phyloP scores from a whole-genome alignment of 2,797 vertebrate genomes.

The Orientallactaga sibirica region DNA sequence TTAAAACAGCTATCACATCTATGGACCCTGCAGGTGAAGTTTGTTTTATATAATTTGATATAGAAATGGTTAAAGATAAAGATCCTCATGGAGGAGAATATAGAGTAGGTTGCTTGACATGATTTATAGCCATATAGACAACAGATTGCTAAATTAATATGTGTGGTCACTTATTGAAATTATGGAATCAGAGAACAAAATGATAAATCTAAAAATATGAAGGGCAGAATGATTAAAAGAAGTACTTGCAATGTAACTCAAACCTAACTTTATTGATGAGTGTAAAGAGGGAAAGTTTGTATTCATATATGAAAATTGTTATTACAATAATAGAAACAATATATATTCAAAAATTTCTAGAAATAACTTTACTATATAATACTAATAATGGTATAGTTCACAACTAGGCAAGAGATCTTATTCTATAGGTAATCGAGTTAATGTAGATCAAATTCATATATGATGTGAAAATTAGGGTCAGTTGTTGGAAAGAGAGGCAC shows the following conservation, averaged over 20 bases:
- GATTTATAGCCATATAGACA: neutral
- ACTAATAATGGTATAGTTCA: neutral
- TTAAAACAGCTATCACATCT: neutral
- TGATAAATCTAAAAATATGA: neutral
- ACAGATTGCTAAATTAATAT: neutral
- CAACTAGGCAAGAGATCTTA: neutral
- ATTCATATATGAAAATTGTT: slow-evolving; percentile 10
- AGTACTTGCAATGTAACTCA: neutral
- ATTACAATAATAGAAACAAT: neutral
- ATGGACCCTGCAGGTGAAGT: neutral
- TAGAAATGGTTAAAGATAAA: neutral
- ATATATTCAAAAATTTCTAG: neutral
- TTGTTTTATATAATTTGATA: neutral
- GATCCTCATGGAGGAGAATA: neutral
- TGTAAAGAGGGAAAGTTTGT: neutral
- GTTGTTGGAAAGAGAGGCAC: neutral
- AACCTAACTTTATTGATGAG: neutral
- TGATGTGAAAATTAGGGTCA: neutral
- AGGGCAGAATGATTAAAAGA: neutral
- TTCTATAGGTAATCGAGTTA: neutral
- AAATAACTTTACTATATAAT: neutral
- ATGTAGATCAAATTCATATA: neutral
- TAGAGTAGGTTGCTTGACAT: neutral
- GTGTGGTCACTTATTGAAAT: neutral
- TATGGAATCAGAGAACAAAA: neutral